A percentile compares a stretch with the other conserved stretches of the same genome.
These are phyloP conservation scores for Epizoanthus stellaris DNA, from an alignment of 92 coral and sea anemone species.

Conservation along the genomic window DNA sequence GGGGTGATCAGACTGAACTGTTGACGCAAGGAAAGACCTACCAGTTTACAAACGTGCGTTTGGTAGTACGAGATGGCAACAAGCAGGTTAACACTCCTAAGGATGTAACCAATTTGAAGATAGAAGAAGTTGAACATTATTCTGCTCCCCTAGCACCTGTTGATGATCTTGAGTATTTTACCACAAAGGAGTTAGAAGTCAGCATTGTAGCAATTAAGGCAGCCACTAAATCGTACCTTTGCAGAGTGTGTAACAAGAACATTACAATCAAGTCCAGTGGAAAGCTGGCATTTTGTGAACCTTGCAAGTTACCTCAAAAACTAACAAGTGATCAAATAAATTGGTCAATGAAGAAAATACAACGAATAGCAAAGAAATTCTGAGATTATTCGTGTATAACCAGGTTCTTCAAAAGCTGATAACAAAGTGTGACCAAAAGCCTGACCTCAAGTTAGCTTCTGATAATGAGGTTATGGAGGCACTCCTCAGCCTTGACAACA, in stretches of 20 bases:
- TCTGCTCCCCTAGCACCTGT: conserved; percentile 19
- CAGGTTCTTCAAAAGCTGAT: conserved; percentile 27
- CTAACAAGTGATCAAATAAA: background rate
- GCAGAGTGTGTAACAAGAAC: conserved; percentile 12
- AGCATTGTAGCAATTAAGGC: conserved; percentile 21
- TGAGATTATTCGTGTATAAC: conserved; percentile 27
- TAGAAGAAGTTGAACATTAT: conserved; percentile 32
- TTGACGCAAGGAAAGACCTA: conserved; percentile 30
- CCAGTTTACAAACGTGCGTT: conserved; percentile 34
- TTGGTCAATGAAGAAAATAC: conserved; percentile 25
- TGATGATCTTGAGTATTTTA: conserved; percentile 30
- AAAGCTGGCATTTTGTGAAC: conserved; percentile 12
- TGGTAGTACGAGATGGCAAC: background rate
- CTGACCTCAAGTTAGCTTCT: conserved; percentile 20
- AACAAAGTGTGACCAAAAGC: background rate
- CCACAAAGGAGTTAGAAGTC: conserved; percentile 9
- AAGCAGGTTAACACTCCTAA: conserved; percentile 39
- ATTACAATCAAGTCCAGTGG: conserved; percentile 22
- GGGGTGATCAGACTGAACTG: conserved; percentile 30
- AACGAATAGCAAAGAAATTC: conserved; percentile 19
- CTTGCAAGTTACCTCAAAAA: background rate
- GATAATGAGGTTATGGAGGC: conserved; percentile 13
- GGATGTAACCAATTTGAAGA: conserved; percentile 12
- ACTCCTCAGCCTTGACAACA: conserved; percentile 3
- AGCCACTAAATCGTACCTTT: conserved; percentile 29